Base-by-base conservation (phyloP, 2,113 vertebrate species). In the Python bivittatus region DNA sequence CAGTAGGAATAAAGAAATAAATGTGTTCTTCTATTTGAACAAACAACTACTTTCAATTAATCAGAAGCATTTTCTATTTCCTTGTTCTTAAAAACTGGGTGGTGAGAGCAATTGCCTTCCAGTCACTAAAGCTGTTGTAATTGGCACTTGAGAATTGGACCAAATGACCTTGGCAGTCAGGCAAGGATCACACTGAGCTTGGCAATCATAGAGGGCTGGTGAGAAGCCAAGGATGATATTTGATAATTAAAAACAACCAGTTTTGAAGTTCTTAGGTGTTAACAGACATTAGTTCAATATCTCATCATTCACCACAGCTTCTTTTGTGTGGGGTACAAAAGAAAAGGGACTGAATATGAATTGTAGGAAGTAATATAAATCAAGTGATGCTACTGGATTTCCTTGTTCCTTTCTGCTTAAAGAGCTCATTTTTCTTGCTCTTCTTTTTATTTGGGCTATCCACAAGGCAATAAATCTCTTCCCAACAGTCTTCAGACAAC, bases 51-150 rank as follows among this genome's bases (percentile, higher is more conserved):
- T 72, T 56, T 91, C 84, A 93, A 83, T 15, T 86, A 29, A 86
- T 72, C 15, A 94, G 93, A 93, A 93, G 8, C 6, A 72, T 23
- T 92, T 95, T 93, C 87, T 61, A 54, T 91, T 94, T 93, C 92
- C 93, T 64, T 84, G 6, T 79, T 93, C 64, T 58, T 64, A 92
- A 96, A 95, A 89, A 93, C 38, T 25, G n/a, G 54, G 33, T 92
- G 54, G 20, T 92, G 89, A 92, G 58, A 92, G 93, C 44, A 91
- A 91, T 56, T 93, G 86, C 68, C 94, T 87, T 13, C 93, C 87
- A 91, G 58, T 61, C 20, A 17, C 15, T 89, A 86, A 92, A 64
- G 42, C 48, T 95, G 90, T 95, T 33, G 86, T 57, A 84, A 84
- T 8, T 93, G 61, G 56, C 53, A 90, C 48, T 58, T 52, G 68